A percentile compares a stretch with the other conserved stretches of the same genome.
These are phyloP conservation scores for Hypomesus transpacificus DNA, from an alignment of 2,113 vertebrate species.

Conservation along the genomic window DNA sequence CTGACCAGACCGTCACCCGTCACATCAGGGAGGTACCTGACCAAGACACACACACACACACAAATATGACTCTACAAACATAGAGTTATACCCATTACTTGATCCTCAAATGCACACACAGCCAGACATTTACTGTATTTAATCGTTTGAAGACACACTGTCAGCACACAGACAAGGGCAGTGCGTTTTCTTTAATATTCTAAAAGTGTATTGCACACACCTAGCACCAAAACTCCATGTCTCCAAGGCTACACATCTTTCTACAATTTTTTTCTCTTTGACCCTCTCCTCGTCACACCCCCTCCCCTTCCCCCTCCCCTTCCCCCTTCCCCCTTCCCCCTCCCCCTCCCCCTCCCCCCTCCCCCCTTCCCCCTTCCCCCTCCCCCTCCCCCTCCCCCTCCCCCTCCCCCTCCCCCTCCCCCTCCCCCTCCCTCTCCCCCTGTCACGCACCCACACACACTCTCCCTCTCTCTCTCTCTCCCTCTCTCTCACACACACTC, in stretches of 20 bases:
- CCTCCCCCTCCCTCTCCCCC: conserved; percentile 4
- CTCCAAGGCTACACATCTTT: too few species aligned
- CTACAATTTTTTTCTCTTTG: conserved; percentile 13
- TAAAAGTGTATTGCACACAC: too few species aligned
- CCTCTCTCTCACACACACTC: not conserved
- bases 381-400: conserved; percentile 26
- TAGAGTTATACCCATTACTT: not conserved
- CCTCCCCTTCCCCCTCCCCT: too few species aligned
- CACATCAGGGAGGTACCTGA: conserved; percentile 80
- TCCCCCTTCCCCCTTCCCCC: too few species aligned
- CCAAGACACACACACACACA: conserved; percentile 4
- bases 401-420: not conserved
- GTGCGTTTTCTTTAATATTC: too few species aligned
- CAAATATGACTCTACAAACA: not conserved
- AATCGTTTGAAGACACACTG: not conserved
- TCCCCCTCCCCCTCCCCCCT: too few species aligned
- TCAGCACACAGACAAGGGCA: conserved; percentile 7
- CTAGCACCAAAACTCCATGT: not conserved
- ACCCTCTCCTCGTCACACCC: too few species aligned
- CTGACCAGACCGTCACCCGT: conserved; percentile 73
- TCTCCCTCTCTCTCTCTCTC: conserved; percentile 1
- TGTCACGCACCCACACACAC: conserved; percentile 33
- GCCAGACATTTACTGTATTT: not conserved
- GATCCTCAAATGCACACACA: not conserved
- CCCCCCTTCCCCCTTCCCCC: too few species aligned